Evolutionary conservation across 1,140 invertebrate species (phyloP).

Genomic region (Plodia interpunctella): DNA sequence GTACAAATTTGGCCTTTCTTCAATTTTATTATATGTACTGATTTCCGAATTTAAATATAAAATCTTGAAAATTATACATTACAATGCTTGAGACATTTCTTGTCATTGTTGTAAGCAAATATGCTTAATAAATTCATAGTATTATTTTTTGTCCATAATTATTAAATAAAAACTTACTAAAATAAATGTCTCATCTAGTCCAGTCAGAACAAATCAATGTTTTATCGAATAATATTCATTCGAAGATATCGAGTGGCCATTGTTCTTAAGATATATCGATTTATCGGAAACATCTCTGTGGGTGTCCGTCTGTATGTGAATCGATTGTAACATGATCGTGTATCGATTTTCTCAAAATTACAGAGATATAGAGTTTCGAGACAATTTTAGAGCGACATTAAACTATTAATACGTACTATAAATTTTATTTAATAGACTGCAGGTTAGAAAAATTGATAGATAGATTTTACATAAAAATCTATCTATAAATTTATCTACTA

Average conservation of each 20-base stretch:
- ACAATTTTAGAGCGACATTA: conserved; percentile 5
- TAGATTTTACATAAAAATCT: too few species aligned
- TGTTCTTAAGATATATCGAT: conserved; percentile 52
- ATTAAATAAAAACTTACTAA: background rate
- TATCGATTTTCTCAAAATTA: conserved; percentile 4
- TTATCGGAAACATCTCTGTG: conserved; percentile 32
- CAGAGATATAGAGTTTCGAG: background rate
- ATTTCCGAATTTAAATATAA: too few species aligned
- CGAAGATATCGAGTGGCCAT: conserved; percentile 17
- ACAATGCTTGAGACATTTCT: too few species aligned
- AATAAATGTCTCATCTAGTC: background rate
- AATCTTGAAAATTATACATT: too few species aligned
- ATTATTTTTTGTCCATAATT: too few species aligned
- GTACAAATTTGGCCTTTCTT: too few species aligned
- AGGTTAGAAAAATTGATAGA: too few species aligned
- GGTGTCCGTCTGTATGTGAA: conserved; percentile 29
- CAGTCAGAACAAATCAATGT: background rate
- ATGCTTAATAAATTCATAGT: too few species aligned
- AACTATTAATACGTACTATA: background rate
- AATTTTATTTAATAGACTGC: conserved; percentile 8
- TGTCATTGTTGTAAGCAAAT: too few species aligned
- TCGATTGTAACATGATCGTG: conserved; percentile 17
- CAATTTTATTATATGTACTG: too few species aligned
- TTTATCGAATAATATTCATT: conserved; percentile 9
- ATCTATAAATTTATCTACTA: too few species aligned